Evolutionary conservation across 2,797 vertebrate species (phyloP), one percentile per base, ranked within the genome.

Genomic region (Coregonus ussuriensis): DNA sequence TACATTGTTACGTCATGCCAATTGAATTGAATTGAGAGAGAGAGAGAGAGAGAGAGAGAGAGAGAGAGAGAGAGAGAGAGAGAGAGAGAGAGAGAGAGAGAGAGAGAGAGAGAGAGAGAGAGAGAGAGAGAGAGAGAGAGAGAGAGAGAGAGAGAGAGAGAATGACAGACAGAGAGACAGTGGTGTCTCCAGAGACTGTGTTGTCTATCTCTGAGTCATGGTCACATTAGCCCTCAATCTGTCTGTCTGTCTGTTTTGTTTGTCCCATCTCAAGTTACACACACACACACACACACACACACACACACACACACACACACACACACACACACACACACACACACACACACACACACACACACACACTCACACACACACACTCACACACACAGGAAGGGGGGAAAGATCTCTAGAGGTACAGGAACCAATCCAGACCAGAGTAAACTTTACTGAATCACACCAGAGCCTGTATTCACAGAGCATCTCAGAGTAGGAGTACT

Each of bases 191-290:
- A 18, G 31, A 37, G 54, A 56, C 53, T 31, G 21, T 66, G 63
- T 29, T 31, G 21, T n/a, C 18, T 11, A 52, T 18, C 15, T n/a
- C 35, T 78, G 21, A 88, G 71, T 87, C 82, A 84, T 83, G 78
- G 89, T 82, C 86, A 85, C 89, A 89, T 90, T 83, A 86, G 86
- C 84, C 81, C 77, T 85, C 86, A 84, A 88, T 91, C 90, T 90
- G 86, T 89, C 81, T 80, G 76, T 9, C 70, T 71, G 73, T 59
- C 51, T 62, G 25, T 25, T 25, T 25, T 21, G 33, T 69, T 21
- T 21, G 29, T n/a, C 52, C 71, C 71, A 15, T 47, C 25, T 25
- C 25, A 53, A 5, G 14, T 72, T n/a, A 53, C 71, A 33, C 71
- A 33, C 51, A 16, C 63, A 65, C 25, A 65, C 63, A 66, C 25